Evolutionary conservation across 1,140 invertebrate genomes (phyloP).

Genomic region (Sitodiplosis mosellana): DNA sequence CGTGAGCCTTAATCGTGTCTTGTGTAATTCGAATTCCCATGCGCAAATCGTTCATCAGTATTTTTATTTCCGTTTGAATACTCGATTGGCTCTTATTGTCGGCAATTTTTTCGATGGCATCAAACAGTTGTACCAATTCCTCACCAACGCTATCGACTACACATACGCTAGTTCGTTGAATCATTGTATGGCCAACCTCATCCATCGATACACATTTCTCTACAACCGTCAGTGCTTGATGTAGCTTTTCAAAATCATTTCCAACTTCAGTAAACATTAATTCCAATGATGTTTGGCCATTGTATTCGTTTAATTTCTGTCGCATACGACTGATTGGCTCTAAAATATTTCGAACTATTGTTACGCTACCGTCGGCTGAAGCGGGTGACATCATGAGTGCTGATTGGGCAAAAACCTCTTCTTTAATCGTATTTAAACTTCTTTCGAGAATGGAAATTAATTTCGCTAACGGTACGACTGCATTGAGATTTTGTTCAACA

Average conservation of each 20-base stretch:
- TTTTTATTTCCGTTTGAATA: constrained; percentile 24
- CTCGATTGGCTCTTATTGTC: constrained; percentile 13
- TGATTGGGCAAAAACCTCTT: constrained; percentile 37
- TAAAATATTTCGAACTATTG: constrained; percentile 38
- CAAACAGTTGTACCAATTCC: constrained; percentile 30
- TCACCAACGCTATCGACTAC: constrained; percentile 34
- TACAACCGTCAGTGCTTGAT: constrained; percentile 39
- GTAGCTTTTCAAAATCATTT: constrained; percentile 36
- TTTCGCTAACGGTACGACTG: constrained; percentile 18
- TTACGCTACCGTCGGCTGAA: constrained; percentile 39
- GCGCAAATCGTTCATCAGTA: constrained; percentile 27
- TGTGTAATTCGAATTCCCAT: constrained; percentile 29
- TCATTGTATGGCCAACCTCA: constrained; percentile 38
- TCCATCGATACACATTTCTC: constrained; percentile 48
- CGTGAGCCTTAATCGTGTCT: constrained; percentile 29
- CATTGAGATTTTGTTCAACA: constrained; percentile 16
- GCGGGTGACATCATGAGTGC: constrained; percentile 39
- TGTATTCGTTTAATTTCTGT: constrained; percentile 29
- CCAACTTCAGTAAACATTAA: constrained; percentile 34
- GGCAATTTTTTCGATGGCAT: constrained; percentile 27
- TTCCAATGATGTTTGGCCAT: constrained; percentile 25
- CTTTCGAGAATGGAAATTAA: constrained; percentile 15
- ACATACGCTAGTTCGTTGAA: constrained; percentile 40
- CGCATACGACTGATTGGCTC: constrained; percentile 43
- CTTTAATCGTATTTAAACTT: constrained; percentile 33